These are phyloP conservation scores for Linnaemya vulpina DNA, from an alignment of 2,888 invertebrate genomes.

Conservation along the genomic window DNA sequence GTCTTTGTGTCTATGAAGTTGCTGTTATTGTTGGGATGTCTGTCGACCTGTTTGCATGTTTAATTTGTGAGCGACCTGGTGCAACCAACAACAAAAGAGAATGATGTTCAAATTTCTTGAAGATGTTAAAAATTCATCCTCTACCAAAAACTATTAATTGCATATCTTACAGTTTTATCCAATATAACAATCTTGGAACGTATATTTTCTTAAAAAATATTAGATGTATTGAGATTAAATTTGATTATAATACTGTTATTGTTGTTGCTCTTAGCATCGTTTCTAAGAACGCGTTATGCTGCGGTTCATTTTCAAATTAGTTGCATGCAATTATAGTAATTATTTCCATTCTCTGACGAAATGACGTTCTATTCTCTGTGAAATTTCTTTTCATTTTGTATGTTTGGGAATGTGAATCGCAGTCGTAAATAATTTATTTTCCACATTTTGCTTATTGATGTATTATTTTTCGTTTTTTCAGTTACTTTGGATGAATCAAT, in stretches of 20 bases:
- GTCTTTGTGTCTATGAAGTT: constrained; percentile 20
- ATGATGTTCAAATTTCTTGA: constrained; percentile 52
- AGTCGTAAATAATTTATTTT: constrained; percentile 7
- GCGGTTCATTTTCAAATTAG: constrained; percentile 73
- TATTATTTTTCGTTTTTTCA: constrained; percentile 34
- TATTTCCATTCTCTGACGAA: constrained; percentile 68
- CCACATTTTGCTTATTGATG: not conserved
- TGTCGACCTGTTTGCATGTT: constrained; percentile 8
- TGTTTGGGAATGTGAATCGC: constrained; percentile 6
- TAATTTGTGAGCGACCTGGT: constrained; percentile 56
- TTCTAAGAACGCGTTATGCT: constrained; percentile 64
- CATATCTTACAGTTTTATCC: not conserved
- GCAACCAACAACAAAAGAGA: constrained; percentile 29
- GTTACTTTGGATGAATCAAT: constrained; percentile 49
- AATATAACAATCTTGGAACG: not conserved
- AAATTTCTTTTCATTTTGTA: constrained; percentile 24
- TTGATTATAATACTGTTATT: constrained; percentile 61
- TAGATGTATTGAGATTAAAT: constrained; percentile 68
- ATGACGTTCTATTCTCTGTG: constrained; percentile 2
- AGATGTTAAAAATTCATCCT: constrained; percentile 48
- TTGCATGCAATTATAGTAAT: constrained; percentile 75
- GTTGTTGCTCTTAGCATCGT: constrained; percentile 23
- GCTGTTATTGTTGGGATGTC: constrained; percentile 27
- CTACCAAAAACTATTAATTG: constrained; percentile 2
- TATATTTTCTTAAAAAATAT: constrained; percentile 31